These are phyloP conservation scores for Ryuthela nishihirai DNA, from an alignment of 2,888 invertebrate species.

Conservation along the genomic window DNA sequence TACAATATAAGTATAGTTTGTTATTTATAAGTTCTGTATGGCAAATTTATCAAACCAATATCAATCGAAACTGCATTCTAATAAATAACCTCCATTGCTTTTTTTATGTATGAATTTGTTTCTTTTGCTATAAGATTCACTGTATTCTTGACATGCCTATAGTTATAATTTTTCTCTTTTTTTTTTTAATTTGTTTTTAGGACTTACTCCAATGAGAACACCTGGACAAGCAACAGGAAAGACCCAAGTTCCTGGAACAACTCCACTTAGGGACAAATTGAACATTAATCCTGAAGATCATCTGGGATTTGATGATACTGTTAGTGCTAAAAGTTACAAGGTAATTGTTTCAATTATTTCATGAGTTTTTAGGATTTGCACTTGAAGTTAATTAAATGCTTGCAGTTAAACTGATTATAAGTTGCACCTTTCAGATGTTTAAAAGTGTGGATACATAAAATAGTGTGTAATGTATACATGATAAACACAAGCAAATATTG, in stretches of 20 bases:
- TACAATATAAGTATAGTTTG: too few species aligned
- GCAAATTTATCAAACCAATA: too few species aligned
- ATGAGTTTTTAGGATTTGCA: too few species aligned
- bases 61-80: too few species aligned
- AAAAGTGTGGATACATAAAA: too few species aligned
- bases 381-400: too few species aligned
- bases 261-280: slow-evolving; percentile 84
- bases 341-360: slow-evolving; percentile 37
- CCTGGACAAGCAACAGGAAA: slow-evolving; percentile 24
- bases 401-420: too few species aligned
- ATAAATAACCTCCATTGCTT: too few species aligned
- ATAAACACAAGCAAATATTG: too few species aligned
- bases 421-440: too few species aligned
- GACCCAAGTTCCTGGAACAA: slow-evolving; percentile 53
- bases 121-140: neutral
- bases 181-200: slow-evolving; percentile 5
- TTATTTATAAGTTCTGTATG: too few species aligned
- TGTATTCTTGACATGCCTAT: neutral
- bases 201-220: slow-evolving; percentile 25
- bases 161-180: neutral
- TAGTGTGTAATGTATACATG: too few species aligned
- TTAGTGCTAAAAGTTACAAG: slow-evolving; percentile 44
- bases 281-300: slow-evolving; percentile 90
- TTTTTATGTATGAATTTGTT: neutral
- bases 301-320: slow-evolving; percentile 52